phyloP scores from a whole-genome alignment of 2,888 invertebrate species.

The Leucania comma region DNA sequence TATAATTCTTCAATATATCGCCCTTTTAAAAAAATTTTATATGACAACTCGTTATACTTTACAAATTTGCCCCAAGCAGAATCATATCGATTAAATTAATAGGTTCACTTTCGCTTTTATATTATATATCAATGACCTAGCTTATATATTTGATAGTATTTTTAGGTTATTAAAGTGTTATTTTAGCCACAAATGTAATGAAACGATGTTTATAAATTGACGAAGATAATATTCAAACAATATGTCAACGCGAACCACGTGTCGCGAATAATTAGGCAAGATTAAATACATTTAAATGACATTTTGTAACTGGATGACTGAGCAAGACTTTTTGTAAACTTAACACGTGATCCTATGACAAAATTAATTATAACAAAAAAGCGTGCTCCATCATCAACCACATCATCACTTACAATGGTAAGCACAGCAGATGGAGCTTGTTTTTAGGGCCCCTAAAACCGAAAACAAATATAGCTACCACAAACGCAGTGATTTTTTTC shows the following conservation, averaged over 20 bases:
- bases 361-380: slow-evolving; percentile 27
- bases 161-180: slow-evolving; percentile 3
- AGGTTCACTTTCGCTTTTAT: slow-evolving; percentile 32
- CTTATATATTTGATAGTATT: background rate
- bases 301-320: slow-evolving; percentile 14
- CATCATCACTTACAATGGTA: background rate
- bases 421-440: no score
- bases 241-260: slow-evolving; percentile 31
- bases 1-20: slow-evolving; percentile 10
- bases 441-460: no score
- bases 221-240: slow-evolving; percentile 28
- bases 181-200: slow-evolving; percentile 1
- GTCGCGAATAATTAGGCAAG: slow-evolving; percentile 15
- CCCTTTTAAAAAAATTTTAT: slow-evolving; percentile 38
- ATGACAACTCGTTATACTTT: slow-evolving; percentile 11
- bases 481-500: no score
- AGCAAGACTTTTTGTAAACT: slow-evolving; percentile 11
- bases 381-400: background rate
- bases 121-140: slow-evolving; percentile 29
- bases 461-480: no score
- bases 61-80: slow-evolving; percentile 25
- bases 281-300: slow-evolving; percentile 9
- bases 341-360: slow-evolving; percentile 7
- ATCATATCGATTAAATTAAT: slow-evolving; percentile 19
- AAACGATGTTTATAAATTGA: slow-evolving; percentile 40